Percentiles rank a stretch among this genome's conserved stretches.
Conservation (phyloP, 2,797 vertebrate species). For the Rhinoraja longicauda region DNA sequence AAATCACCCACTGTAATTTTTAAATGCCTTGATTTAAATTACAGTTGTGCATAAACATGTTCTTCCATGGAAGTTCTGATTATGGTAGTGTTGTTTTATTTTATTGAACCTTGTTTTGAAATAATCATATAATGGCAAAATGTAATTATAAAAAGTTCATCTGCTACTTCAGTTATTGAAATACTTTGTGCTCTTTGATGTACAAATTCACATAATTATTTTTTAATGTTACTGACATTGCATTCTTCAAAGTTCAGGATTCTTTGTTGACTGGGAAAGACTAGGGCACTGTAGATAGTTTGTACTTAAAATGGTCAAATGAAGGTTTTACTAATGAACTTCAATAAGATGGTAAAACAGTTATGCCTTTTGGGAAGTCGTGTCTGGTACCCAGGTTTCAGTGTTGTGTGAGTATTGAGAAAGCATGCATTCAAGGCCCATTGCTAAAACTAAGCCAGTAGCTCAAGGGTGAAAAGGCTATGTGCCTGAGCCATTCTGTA, state of each 20-base stretch:
- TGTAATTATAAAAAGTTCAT: neutral
- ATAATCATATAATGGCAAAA: neutral
- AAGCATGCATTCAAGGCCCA: constrained; percentile 14
- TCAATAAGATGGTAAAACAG: neutral
- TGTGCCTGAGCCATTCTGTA: constrained; percentile 39
- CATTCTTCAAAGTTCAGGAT: neutral
- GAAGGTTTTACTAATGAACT: neutral
- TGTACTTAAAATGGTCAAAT: neutral
- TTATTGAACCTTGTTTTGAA: neutral
- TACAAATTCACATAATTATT: neutral
- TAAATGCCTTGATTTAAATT: neutral
- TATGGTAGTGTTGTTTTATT: neutral
- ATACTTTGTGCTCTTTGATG: neutral
- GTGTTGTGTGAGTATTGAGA: neutral
- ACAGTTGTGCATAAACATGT: neutral
- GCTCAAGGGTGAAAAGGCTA: constrained; percentile 40
- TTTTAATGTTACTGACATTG: neutral
- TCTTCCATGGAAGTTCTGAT: neutral
- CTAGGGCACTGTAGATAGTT: no score
- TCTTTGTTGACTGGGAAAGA: neutral
- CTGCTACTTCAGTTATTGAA: neutral
- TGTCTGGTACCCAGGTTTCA: neutral
- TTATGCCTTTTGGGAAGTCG: neutral
- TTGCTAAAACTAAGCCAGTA: neutral
- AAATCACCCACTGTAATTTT: neutral